These are phyloP conservation scores for Mactromeris polynyma DNA, from an alignment of 2,888 invertebrate genomes.

Conservation along the genomic window DNA sequence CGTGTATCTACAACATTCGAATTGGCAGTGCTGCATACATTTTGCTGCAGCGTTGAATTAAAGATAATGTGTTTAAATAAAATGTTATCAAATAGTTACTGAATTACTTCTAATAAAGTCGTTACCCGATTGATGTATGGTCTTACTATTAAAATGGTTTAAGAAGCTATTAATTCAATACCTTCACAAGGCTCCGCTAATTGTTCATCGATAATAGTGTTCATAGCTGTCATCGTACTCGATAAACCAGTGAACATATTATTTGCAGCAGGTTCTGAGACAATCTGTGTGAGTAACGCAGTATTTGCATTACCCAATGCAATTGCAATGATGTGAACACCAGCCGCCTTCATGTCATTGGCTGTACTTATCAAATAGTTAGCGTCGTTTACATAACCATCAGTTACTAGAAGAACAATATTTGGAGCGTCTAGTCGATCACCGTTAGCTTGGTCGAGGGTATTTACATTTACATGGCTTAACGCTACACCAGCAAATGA, in stretches of 20 bases:
- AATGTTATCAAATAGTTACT: too few relatives aligned
- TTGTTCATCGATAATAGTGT: not conserved
- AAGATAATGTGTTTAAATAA: too few relatives aligned
- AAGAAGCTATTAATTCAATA: not conserved
- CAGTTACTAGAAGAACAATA: constrained; percentile 38
- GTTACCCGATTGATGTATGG: too few relatives aligned
- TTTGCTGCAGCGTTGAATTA: too few relatives aligned
- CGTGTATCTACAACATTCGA: too few relatives aligned
- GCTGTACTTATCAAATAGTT: not conserved
- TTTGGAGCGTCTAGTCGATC: constrained; percentile 35
- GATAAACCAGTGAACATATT: constrained; percentile 24
- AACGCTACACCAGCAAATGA: constrained; percentile 17
- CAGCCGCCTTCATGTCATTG: constrained; percentile 14
- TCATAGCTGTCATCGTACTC: not conserved
- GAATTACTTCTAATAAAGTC: too few relatives aligned
- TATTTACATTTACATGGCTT: not conserved
- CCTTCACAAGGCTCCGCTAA: constrained; percentile 31
- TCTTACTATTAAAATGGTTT: too few relatives aligned
- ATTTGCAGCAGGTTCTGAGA: not conserved
- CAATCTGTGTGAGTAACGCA: constrained; percentile 22
- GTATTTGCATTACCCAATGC: constrained; percentile 22
- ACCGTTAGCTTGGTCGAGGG: constrained; percentile 12
- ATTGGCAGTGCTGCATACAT: too few relatives aligned
- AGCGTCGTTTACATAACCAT: constrained; percentile 30
- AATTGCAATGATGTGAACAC: constrained; percentile 30